Evolutionary conservation across 2,797 vertebrate species (phyloP).

Genomic region (Acipenser ruthenus): DNA sequence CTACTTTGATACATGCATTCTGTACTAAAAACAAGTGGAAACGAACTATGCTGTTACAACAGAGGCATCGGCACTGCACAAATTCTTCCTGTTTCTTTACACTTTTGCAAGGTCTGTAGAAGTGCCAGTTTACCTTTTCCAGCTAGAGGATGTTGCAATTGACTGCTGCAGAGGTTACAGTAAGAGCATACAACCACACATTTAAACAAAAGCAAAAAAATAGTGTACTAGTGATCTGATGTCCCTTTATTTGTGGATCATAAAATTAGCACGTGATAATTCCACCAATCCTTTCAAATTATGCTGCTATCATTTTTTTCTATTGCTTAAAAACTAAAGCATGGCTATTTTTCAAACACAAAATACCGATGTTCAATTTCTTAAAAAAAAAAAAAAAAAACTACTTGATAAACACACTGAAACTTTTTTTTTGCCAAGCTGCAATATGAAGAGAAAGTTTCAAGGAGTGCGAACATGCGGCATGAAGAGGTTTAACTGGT

Average conservation of each 20-base stretch:
- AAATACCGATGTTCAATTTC: constrained; percentile 7
- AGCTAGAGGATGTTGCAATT: neutral
- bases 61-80: neutral
- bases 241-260: neutral
- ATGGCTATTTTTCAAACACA: constrained; percentile 1
- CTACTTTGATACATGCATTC: neutral
- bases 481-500: constrained; percentile 37
- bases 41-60: neutral
- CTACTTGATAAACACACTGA: neutral
- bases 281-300: neutral
- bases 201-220: too few relatives aligned
- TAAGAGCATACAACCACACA: neutral
- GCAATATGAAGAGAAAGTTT: constrained; percentile 21
- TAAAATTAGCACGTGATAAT: neutral
- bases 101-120: neutral
- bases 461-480: constrained; percentile 37
- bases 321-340: neutral
- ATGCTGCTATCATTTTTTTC: neutral
- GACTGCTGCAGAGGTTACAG: neutral
- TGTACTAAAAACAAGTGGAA: neutral
- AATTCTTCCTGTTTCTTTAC: neutral
- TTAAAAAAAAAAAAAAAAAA: constrained; percentile 1
- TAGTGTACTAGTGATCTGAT: neutral
- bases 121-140: neutral
- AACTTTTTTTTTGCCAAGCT: constrained; percentile 4